phyloP scores from a whole-genome alignment of 1,140 invertebrate species.

The Drosophila pruinosa region DNA sequence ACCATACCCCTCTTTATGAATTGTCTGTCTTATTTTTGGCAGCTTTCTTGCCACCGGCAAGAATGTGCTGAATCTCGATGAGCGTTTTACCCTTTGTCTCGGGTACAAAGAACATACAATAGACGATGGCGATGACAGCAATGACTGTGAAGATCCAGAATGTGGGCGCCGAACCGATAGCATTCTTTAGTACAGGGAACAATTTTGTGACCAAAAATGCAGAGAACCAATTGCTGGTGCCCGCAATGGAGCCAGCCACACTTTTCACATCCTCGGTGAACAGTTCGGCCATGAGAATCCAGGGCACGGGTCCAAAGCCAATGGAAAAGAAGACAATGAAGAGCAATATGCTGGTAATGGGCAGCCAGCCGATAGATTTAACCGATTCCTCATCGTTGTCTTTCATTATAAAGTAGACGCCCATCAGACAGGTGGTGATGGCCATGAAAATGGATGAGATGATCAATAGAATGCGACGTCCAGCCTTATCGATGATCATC shows the following conservation, averaged over 20 bases:
- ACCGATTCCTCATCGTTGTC: conserved; percentile 35
- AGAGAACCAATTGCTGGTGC: conserved; percentile 90
- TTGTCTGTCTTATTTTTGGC: not conserved
- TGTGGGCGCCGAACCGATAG: conserved; percentile 85
- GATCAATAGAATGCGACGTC: conserved; percentile 88
- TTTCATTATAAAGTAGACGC: conserved; percentile 87
- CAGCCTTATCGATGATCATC: conserved; percentile 87
- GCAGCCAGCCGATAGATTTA: conserved; percentile 86
- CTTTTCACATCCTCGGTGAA: conserved; percentile 90
- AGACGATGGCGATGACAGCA: conserved; percentile 86
- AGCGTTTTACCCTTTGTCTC: conserved; percentile 89
- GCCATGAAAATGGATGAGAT: conserved; percentile 87
- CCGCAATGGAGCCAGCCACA: conserved; percentile 89
- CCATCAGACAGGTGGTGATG: conserved; percentile 86
- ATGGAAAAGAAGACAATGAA: conserved; percentile 91
- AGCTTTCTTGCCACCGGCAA: conserved; percentile 43
- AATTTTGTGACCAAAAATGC: conserved; percentile 92
- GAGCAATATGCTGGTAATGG: conserved; percentile 88
- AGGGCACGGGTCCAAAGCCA: conserved; percentile 92
- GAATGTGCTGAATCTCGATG: conserved; percentile 85
- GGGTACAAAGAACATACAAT: conserved; percentile 86
- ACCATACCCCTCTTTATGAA: not conserved
- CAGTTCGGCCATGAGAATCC: conserved; percentile 90
- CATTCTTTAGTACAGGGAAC: conserved; percentile 78
- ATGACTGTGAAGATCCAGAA: conserved; percentile 91